phyloP scores from a whole-genome alignment of 2,797 vertebrate species.

The Hyperoplus immaculatus region DNA sequence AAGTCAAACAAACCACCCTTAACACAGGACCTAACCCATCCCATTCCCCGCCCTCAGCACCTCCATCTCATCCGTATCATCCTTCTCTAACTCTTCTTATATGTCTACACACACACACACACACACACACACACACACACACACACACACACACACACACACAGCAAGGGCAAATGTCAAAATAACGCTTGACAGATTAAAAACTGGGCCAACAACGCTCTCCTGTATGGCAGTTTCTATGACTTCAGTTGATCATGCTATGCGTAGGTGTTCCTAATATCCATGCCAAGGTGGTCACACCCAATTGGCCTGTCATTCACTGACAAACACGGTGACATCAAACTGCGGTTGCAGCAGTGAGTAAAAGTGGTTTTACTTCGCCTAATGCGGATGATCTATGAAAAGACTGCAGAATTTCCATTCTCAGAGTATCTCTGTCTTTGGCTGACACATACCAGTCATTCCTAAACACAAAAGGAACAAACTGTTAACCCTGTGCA shows the following conservation, averaged over 20 bases:
- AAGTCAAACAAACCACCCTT: conserved; percentile 85
- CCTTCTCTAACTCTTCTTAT: conserved; percentile 31
- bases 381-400: conserved; percentile 44
- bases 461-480: conserved; percentile 79
- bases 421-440: conserved; percentile 65
- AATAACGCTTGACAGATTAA: conserved; percentile 1
- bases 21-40: conserved; percentile 62
- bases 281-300: conserved; percentile 37
- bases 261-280: conserved; percentile 38
- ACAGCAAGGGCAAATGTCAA: background rate
- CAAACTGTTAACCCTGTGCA: conserved; percentile 76
- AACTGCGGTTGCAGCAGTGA: conserved; percentile 17
- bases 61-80: conserved; percentile 38
- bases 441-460: conserved; percentile 75
- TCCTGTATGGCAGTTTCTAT: conserved; percentile 28
- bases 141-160: too few relatives aligned
- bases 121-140: too few relatives aligned
- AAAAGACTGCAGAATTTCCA: conserved; percentile 52
- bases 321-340: conserved; percentile 28
- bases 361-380: conserved; percentile 43
- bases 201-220: conserved; percentile 14
- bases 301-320: conserved; percentile 43
- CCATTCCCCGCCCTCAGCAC: conserved; percentile 55
- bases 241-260: conserved; percentile 28
- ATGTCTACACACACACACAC: conserved; percentile 16